Percentiles rank a stretch among this genome's conserved stretches.
Evolutionary conservation across 2,113 vertebrate genomes (phyloP).

Genomic region (Saimiri boliviensis): DNA sequence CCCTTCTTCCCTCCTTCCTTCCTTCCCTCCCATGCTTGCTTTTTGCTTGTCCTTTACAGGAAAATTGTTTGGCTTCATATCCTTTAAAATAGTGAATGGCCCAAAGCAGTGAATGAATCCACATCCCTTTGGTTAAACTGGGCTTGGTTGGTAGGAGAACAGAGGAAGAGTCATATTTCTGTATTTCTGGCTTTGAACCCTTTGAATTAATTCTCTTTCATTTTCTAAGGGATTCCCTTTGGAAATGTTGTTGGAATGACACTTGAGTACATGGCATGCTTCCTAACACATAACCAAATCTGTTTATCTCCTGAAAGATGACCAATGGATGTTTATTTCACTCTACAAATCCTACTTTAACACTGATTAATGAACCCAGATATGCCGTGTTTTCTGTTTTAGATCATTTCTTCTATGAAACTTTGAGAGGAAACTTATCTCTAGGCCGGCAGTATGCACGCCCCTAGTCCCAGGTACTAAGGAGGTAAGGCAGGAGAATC

Average conservation of each 20-base stretch:
- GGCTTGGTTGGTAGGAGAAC: background rate
- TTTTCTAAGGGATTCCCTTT: conserved; percentile 1
- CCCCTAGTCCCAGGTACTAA: too few species aligned
- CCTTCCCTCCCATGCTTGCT: background rate
- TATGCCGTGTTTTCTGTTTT: background rate
- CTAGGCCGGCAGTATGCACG: background rate
- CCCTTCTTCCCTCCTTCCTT: rapidly evolving
- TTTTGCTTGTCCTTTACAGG: background rate
- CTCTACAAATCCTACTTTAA: background rate
- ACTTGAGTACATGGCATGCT: background rate
- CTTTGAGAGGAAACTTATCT: background rate
- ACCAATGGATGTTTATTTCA: background rate
- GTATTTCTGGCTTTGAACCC: background rate
- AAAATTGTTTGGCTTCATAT: conserved; percentile 22
- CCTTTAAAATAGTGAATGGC: conserved; percentile 11
- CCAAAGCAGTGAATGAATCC: background rate
- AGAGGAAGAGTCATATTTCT: background rate
- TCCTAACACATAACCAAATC: background rate
- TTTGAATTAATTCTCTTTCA: background rate
- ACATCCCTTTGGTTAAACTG: conserved; percentile 16
- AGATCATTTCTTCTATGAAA: background rate
- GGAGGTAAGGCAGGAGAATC: too few species aligned
- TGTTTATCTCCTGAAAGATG: background rate
- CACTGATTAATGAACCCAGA: background rate
- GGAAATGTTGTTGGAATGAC: background rate